Conservation (phyloP, 2,888 invertebrate genomes). For the Gari tellinella region DNA sequence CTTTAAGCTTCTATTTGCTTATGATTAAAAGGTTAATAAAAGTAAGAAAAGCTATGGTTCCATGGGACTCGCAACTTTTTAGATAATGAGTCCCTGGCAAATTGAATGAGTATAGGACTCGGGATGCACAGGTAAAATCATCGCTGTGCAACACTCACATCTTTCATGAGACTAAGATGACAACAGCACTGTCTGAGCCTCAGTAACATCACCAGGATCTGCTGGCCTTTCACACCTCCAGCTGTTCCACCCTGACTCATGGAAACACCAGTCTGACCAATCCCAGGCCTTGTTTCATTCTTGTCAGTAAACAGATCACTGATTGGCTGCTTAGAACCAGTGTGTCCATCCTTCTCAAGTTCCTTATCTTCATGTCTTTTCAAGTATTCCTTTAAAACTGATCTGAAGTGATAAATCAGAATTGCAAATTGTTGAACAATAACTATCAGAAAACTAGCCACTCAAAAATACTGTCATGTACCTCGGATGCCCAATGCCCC, state of each 20-base stretch:
- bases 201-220: slow-evolving; percentile 90
- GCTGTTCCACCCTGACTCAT: slow-evolving; percentile 1
- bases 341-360: slow-evolving; percentile 40
- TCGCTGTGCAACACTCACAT: slow-evolving; percentile 85
- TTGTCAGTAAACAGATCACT: slow-evolving; percentile 32
- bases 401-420: slow-evolving; percentile 65
- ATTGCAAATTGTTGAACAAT: no score
- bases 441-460: no score
- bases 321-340: slow-evolving; percentile 44
- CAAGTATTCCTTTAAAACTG: slow-evolving; percentile 82
- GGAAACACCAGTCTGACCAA: slow-evolving; percentile 8
- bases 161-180: slow-evolving; percentile 93
- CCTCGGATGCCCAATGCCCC: no score
- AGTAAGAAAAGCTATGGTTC: no score
- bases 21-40: no score
- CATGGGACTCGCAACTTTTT: no score
- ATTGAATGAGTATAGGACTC: no score
- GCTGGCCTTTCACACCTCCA: slow-evolving; percentile 65
- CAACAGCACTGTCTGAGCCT: slow-evolving; percentile 95
- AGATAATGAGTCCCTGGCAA: no score
- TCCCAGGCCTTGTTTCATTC: slow-evolving; percentile 16
- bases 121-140: no score
- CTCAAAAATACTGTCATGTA: no score
- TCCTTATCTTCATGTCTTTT: slow-evolving; percentile 80
- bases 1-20: no score